Conservation (phyloP, 2,797 vertebrate species). For the Cryptoblepharus egeriae region DNA sequence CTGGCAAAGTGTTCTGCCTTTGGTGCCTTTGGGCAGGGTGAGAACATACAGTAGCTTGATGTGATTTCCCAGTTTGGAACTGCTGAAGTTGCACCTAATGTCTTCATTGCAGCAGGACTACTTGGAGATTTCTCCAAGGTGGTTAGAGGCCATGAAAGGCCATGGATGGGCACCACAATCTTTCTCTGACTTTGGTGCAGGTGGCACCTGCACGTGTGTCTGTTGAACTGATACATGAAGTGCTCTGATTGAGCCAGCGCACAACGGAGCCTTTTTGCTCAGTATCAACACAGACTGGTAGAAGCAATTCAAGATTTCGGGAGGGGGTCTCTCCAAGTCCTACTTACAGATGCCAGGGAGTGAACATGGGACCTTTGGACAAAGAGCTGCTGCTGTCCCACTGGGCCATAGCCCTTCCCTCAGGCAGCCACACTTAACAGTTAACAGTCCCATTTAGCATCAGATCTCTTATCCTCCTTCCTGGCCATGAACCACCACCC, state of each 20-base stretch:
- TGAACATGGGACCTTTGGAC: too few relatives aligned
- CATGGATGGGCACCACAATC: background rate
- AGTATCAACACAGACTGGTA: too few relatives aligned
- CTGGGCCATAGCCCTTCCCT: too few relatives aligned
- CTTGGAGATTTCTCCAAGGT: background rate
- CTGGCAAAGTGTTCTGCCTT: background rate
- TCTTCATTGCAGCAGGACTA: background rate
- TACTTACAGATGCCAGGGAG: too few relatives aligned
- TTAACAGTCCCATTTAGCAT: too few relatives aligned
- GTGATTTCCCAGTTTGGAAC: background rate
- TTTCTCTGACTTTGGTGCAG: background rate
- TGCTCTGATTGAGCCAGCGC: too few relatives aligned
- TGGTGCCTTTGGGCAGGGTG: background rate
- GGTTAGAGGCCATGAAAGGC: background rate
- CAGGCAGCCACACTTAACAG: background rate
- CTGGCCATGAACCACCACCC: too few relatives aligned
- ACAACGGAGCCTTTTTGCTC: too few relatives aligned
- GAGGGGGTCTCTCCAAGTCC: too few relatives aligned
- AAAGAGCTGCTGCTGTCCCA: too few relatives aligned
- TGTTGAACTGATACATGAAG: too few relatives aligned
- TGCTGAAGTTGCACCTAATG: background rate
- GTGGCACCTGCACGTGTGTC: background rate
- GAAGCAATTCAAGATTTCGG: too few relatives aligned
- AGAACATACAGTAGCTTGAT: background rate
- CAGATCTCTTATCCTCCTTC: background rate